These are phyloP conservation scores for Drosophila barbarae DNA, from an alignment of 2,888 invertebrate species.

Conservation along the genomic window DNA sequence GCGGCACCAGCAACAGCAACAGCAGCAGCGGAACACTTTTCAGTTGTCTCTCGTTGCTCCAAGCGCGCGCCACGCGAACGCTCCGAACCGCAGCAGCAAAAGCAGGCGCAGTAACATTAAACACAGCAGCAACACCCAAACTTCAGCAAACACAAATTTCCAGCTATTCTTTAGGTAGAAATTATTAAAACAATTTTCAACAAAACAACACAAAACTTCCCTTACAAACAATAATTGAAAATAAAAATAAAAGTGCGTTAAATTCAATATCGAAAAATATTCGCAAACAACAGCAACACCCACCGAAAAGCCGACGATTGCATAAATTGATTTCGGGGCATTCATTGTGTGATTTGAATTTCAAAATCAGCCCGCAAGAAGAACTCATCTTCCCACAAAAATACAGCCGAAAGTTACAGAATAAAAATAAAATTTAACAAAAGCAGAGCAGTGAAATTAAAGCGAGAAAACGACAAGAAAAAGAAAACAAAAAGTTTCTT, in stretches of 20 bases:
- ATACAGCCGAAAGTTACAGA: conserved; percentile 20
- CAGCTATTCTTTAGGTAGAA: conserved; percentile 17
- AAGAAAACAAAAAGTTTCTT: conserved; percentile 30
- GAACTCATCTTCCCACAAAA: conserved; percentile 35
- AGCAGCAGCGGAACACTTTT: conserved; percentile 44
- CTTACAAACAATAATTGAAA: conserved; percentile 3
- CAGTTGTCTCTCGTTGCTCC: conserved; percentile 78
- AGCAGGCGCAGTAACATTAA: conserved; percentile 37
- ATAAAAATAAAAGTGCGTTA: conserved; percentile 52
- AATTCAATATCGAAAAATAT: conserved; percentile 21
- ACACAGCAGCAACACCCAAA: conserved; percentile 33
- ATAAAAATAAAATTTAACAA: conserved; percentile 34
- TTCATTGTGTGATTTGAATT: conserved; percentile 70
- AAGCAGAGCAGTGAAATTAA: conserved; percentile 76
- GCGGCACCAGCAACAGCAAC: neutral
- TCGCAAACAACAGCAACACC: conserved; percentile 18
- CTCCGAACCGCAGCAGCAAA: conserved; percentile 44
- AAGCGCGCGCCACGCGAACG: conserved; percentile 74
- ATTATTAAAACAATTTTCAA: conserved; percentile 5
- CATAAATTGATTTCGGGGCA: conserved; percentile 63
- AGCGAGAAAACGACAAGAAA: conserved; percentile 40
- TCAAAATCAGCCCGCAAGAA: conserved; percentile 52
- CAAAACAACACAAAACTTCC: conserved; percentile 8
- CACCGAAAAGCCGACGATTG: conserved; percentile 45
- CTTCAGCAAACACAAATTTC: conserved; percentile 11